Evolutionary conservation across 2,888 invertebrate species (phyloP), one percentile per base, ranked within the genome.

Genomic region (Cyclophora albipunctata): DNA sequence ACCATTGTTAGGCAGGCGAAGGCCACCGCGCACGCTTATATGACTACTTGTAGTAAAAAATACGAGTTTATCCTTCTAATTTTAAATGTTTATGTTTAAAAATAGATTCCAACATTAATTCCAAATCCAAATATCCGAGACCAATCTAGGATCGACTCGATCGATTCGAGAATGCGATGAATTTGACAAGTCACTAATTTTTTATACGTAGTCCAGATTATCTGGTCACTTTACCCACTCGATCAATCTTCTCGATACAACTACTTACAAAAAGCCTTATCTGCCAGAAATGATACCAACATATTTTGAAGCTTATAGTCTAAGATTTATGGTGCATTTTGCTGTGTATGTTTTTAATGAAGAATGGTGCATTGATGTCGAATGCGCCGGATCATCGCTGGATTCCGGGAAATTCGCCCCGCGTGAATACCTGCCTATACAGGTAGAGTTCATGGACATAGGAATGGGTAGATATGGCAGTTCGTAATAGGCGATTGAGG

Each of bases 101-200:
- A 20, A 20, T 20, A 20, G 20, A 20, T 37, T 37, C 37, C 37
- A 37, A 37, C 4, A 63, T 67, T 64, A 64, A 52, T 59, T 59
- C 62, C 59, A 51, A 54, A 62, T 51, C 58, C 63, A 68, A 69
- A 68, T 63, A 67, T 69, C 74, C 73, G 71, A 73, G 61, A 74
- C 77, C 69, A 71, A 80, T 75, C 67, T 63, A 62, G 62, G 64
- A 69, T 68, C 69, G 69, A 62, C 68, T 64, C 72, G 69, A 71
- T 73, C 72, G 69, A 71, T 62, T 65, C 62, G 70, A 85, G 85
- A 86, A 87, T 87, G 86, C 86, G 79, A 83, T 63, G 84, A 84
- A 86, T 87, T 85, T 83, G 85, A 86, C 88, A 87, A 88, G 88
- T 88, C 88, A 88, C 83, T 69, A 80, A 78, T 84, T 88, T 87